phyloP scores from a whole-genome alignment of 2,797 vertebrate genomes.

The Darevskia mixta region DNA sequence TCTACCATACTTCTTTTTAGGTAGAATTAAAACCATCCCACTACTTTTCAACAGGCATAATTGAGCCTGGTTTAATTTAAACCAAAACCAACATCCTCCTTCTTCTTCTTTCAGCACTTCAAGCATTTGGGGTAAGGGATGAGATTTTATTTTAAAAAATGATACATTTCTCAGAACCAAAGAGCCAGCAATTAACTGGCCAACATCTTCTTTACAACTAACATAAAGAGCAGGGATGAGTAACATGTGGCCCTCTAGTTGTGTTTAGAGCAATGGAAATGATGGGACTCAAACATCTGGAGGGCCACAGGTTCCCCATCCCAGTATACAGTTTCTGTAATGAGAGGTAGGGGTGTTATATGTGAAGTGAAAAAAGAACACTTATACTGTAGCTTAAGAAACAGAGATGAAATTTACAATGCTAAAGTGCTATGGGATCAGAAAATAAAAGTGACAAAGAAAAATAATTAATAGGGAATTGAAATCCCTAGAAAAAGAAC shows the following conservation, averaged over 20 bases:
- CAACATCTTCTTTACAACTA: background rate
- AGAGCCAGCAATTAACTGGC: background rate
- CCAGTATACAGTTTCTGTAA: background rate
- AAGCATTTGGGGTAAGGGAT: background rate
- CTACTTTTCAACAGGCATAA: background rate
- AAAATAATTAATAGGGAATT: conserved; percentile 1
- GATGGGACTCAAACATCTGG: background rate
- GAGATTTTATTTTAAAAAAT: background rate
- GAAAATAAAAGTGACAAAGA: background rate
- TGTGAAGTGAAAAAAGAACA: background rate
- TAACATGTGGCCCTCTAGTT: background rate
- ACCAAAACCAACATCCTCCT: background rate
- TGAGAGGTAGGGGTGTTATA: background rate
- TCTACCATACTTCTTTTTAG: background rate
- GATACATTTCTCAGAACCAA: background rate
- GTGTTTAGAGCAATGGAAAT: too few relatives aligned
- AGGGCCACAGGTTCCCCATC: background rate
- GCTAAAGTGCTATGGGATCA: background rate
- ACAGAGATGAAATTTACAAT: background rate
- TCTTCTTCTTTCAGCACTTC: background rate
- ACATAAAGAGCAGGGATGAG: too few relatives aligned
- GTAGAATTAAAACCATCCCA: background rate
- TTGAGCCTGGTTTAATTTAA: background rate
- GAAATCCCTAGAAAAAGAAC: background rate
- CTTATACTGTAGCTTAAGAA: background rate